Evolutionary conservation across 2,113 vertebrate species (phyloP), one percentile per base, ranked within the genome.

Genomic region (Lota lota): DNA sequence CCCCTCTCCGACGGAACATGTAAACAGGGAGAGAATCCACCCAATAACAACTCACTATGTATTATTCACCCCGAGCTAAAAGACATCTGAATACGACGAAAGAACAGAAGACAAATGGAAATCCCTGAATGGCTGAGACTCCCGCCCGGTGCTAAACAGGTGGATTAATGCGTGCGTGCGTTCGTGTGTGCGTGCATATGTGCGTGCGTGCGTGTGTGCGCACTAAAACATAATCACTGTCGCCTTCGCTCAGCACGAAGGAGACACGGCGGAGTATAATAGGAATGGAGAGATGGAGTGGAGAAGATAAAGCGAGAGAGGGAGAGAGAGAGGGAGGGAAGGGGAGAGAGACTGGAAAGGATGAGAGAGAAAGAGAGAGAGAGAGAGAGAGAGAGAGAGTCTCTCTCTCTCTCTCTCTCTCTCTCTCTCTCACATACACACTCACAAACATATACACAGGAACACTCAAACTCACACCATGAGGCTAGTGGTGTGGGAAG

Each of bases 61-160:
- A 78, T 87, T 87, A 89, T 87, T 87, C 85, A 85, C 67, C 11
- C 74, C 75, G 69, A 70, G 56, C 28, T 73, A 66, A 79, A 79
- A 81, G 64, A 68, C 78, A 85, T 83, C 28, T 4, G 81, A 83
- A 85, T 83, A 76, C 78, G 85, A 83, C 76, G 81, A 79, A 83
- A 86, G 72, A 10, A 65, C 65, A 80, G 76, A 87, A 82, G 70
- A 69, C 62, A 75, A 66, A 54, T 33, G 12, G 5, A 53, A 53
- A 12, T 15, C 12, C 51, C 51, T 15, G 12, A 53, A 53, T 17
- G 51, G 3, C 51, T 12, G 3, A 3, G 12, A 2, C 56, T 69
- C 61, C 74, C 69, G 74, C 74, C 63, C 70, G 54, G 33, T 71
- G 74, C 74, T 80, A 84, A 73, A 61, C 72, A 74, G 71, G 75